Base-by-base conservation (phyloP, 2,888 invertebrate genomes). In the Polyommatus iphigenia region DNA sequence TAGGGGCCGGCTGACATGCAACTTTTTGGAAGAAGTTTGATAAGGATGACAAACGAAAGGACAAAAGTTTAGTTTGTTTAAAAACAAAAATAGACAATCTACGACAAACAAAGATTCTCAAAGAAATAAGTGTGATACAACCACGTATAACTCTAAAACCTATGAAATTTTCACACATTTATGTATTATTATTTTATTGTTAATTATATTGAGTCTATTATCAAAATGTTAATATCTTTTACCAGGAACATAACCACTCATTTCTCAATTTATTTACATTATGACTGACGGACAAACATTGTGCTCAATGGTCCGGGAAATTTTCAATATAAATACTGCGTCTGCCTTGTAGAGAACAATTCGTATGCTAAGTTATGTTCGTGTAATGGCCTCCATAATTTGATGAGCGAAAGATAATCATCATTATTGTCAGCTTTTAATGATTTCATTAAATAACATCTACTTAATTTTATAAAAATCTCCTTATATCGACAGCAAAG, bases 321-420 rank as follows among this genome's bases (percentile, higher is more conserved):
- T 73, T 73, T 73, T 46, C 73, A 73, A 73, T 73, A 73, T 73
- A 73, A 73, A 73, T 73, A 46, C 46, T 24, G 41, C 50, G 54
- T 54, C 20, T 73, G 6, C n/a, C 15, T 41, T n/a, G 41, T 41
- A 7, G 62, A 59, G 41, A 73, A 15, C 50, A 46, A 73, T 73
- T 41, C 73, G 46, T 73, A 46, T 73, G 72, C 41, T 72, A 41
- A 72, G 10, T 73, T n/a, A 73, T 73, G 46, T 24, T 41, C 50
- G 20, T 50, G 73, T 46, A 8, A 41, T 4, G 29, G n/a, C 3
- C 67, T 59, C 15, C 36, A 41, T 36, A 29, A 67, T 67, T 67
- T 67, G 59, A 59, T 20, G 59, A 67, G 13, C 13, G 20, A 4
- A 67, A 67, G 24, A 67, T 59, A 59, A 59, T 29, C 29, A 67